Evolutionary conservation across 2,888 invertebrate genomes (phyloP).

Genomic region (Lithophane socia): DNA sequence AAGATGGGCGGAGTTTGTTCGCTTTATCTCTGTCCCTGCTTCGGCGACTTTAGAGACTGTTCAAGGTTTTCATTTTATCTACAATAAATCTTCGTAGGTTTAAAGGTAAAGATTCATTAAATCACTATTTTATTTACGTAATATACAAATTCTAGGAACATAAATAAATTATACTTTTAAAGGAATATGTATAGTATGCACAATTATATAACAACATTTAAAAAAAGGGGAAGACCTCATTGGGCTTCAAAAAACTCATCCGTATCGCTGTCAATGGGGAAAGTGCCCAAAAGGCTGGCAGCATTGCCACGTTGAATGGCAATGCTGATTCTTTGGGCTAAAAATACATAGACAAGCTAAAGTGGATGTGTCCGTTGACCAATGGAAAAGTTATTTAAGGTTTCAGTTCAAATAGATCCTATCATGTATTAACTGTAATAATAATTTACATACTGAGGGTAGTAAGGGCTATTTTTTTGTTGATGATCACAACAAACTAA

Average conservation of each 20-base stretch:
- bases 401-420: not conserved
- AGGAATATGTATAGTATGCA: too few species aligned
- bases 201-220: too few species aligned
- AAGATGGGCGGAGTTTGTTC: constrained; percentile 71
- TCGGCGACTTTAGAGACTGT: constrained; percentile 45
- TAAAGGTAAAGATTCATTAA: not conserved
- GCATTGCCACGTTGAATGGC: too few species aligned
- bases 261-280: too few species aligned
- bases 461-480: not conserved
- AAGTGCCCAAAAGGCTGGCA: too few species aligned
- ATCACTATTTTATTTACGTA: too few species aligned
- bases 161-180: too few species aligned
- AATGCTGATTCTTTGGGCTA: too few species aligned
- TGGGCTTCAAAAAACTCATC: too few species aligned
- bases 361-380: not conserved
- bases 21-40: constrained; percentile 69
- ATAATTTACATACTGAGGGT: not conserved
- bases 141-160: too few species aligned
- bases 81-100: constrained; percentile 23
- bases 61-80: constrained; percentile 55
- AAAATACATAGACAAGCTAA: not conserved
- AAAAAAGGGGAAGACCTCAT: too few species aligned
- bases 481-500: not conserved
- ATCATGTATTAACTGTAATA: not conserved
- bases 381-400: not conserved